These are phyloP conservation scores for Apocrypta bakeri DNA, from an alignment of 1,140 invertebrate species.

Conservation along the genomic window DNA sequence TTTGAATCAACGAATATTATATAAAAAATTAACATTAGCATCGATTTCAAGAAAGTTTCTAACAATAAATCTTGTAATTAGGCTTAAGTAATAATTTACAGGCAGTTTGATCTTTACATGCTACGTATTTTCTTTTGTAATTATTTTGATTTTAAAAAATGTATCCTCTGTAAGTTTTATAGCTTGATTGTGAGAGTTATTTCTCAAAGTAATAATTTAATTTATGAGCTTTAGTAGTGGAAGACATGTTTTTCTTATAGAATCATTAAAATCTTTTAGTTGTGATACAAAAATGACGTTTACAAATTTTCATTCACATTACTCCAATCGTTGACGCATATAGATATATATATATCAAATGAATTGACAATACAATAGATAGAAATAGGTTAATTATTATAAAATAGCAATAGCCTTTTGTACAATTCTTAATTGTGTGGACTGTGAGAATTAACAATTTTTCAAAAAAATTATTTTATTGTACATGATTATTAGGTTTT, in stretches of 20 bases:
- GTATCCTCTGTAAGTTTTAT: conserved; percentile 6
- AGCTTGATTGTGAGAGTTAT: conserved; percentile 1
- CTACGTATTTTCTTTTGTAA: too few relatives aligned
- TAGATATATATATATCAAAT: conserved; percentile 31
- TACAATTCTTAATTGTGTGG: conserved; percentile 39
- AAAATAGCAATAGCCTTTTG: conserved; percentile 34
- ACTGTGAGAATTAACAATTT: conserved; percentile 44
- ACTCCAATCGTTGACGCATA: background rate
- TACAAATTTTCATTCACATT: background rate
- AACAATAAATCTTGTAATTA: conserved; percentile 42
- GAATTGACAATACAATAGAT: background rate
- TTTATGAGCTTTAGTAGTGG: conserved; percentile 32
- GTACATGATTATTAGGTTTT: conserved; percentile 51
- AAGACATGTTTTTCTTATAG: conserved; percentile 13
- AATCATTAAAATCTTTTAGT: background rate
- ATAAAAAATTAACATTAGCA: conserved; percentile 5
- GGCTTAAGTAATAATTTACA: background rate
- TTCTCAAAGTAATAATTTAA: conserved; percentile 31
- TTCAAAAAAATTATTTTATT: conserved; percentile 38
- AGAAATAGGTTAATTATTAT: conserved; percentile 28
- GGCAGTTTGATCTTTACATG: background rate
- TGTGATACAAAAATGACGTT: background rate
- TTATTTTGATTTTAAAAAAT: background rate
- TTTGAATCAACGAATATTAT: background rate
- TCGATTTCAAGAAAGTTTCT: conserved; percentile 28